A percentile compares a stretch with the other conserved stretches of the same genome.
Conservation (phyloP, 2,888 invertebrate species). For the Chaetogeoica ovagalla region DNA sequence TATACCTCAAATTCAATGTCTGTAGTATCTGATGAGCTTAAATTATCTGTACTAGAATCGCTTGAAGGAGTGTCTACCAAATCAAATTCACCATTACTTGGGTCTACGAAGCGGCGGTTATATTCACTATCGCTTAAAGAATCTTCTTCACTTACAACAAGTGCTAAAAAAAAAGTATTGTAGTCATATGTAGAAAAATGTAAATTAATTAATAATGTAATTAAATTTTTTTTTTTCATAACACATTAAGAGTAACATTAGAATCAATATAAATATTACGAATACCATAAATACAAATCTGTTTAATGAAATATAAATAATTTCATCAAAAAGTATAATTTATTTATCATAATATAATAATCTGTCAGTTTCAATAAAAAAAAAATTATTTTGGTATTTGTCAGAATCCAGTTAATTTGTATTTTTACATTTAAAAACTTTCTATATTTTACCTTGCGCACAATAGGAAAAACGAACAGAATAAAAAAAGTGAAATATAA, state of each 20-base stretch:
- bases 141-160: neutral
- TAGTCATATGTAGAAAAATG: neutral
- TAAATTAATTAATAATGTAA: neutral
- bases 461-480: too few relatives aligned
- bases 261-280: neutral
- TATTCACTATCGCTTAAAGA: neutral
- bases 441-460: too few relatives aligned
- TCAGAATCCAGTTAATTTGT: too few relatives aligned
- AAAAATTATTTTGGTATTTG: too few relatives aligned
- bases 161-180: neutral
- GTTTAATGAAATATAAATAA: neutral
- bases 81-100: slow-evolving; percentile 5
- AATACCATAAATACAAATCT: neutral
- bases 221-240: neutral
- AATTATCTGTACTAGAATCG: neutral
- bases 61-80: neutral
- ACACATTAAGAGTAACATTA: neutral
- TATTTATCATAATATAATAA: too few relatives aligned
- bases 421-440: too few relatives aligned
- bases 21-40: neutral
- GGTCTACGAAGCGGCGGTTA: neutral
- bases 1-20: slow-evolving; percentile 1
- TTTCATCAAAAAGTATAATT: neutral
- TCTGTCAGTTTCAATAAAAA: too few relatives aligned
- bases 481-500: too few relatives aligned